Base-by-base conservation (phyloP, 2,113 vertebrate species). In the Chunga burmeisteri region DNA sequence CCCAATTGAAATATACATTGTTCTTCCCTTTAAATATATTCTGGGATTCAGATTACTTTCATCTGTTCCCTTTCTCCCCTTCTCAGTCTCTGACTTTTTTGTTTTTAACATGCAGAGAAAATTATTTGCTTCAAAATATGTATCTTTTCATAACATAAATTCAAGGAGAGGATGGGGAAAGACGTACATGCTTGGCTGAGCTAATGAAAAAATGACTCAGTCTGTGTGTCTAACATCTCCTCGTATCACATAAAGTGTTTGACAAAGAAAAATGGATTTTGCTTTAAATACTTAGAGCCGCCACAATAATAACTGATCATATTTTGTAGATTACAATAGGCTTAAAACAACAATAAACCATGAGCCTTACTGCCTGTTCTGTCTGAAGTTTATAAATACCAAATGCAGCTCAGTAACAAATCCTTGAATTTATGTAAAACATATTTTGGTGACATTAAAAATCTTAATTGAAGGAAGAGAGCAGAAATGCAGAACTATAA, bases 181-280 rank as follows among this genome's bases (percentile, higher is more conserved):
- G 68, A 49, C 0, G 1, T 66, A 32, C 50, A 47, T 90, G 94
- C 94, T 96, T 88, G 96, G 88, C 87, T 97, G 83, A 82, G 82
- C 96, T 92, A 91, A 95, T 93, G 88, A 97, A 94, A 81, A 97
- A 95, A 95, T 88, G 47, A 81, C 79, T 95, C 19, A 11, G 52
- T 42, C 79, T 78, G 63, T 44, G 36, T 94, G 90, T 93, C 72
- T 86, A 34, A 75, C 85, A 79, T 96, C 86, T 86, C 78, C 58
- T 96, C 26, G 2, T 67, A 83, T 93, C 94, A 56, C 44, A 27
- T 29, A 29, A 92, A 97, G 91, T 42, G n/a, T 71, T 82, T 97
- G 97, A 98, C 97, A 97, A 94, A 97, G 97, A 98, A 97, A 96
- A 97, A 97, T 91, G 86, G 91, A 87, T 88, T 96, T 97, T 96